Evolutionary conservation across 2,113 vertebrate genomes (phyloP), one percentile per base, ranked within the genome.

Genomic region (Tylochromis polylepis): DNA sequence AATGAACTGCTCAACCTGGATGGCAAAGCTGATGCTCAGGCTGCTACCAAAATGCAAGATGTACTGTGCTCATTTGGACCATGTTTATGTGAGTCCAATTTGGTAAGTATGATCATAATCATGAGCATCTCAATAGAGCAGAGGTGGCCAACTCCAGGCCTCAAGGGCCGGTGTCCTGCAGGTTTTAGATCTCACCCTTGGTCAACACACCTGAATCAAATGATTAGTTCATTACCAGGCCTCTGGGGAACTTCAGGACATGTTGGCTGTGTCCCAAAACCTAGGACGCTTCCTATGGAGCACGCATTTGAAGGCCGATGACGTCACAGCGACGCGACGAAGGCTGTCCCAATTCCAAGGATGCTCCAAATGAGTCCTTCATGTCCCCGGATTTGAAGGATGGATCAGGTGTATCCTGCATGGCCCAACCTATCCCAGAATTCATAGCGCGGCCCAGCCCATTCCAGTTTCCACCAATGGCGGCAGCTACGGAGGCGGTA

Each of bases 1-100:
- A 8, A 97, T 78, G 88, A 98, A 97, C 86, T 93, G 93, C 34
- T 97, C 97, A 20, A 96, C 96, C 97, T 98, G 98, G 88, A 65
- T 20, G 0, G 5, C 77, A 3, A 46, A 2, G 5, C 9, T 49
- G n/a, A 53, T 11, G 18, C 3, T 43, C 20, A 41, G 87, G 85
- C 82, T 67, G 31, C 38, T 46, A 1, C 65, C n/a, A 70, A 14
- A 24, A 70, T 24, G 12, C 38, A 70, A 24, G n/a, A 24, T 0
- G 22, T 18, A 1, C 41, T 27, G 22, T 43, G n/a, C 36, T 70
- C 2, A 0, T 22, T 43, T 70, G 8, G 65, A 43, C n/a, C 12
- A 70, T 10, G 43, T 70, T 70, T 70, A 38, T 43, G 36, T 12
- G 11, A 2, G 34, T 5, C 34, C 36, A 70, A 70, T 43, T 67